Conservation (phyloP, 1,140 invertebrate genomes). For the Cydia splendana region DNA sequence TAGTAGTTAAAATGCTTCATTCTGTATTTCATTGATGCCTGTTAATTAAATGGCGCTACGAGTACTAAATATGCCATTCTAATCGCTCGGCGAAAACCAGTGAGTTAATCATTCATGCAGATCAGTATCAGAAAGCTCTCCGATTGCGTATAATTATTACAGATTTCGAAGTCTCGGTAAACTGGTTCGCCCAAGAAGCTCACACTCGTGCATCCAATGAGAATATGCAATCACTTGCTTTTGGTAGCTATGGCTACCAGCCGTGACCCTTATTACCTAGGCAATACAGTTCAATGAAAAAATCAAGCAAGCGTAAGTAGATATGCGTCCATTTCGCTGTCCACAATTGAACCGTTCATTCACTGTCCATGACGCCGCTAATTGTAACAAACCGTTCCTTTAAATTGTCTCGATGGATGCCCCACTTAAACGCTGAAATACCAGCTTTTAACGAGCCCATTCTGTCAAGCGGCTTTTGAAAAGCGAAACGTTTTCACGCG, state of each 20-base stretch:
- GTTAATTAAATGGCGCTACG: constrained; percentile 10
- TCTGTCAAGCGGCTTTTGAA: background rate
- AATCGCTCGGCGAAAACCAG: background rate
- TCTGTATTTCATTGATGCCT: background rate
- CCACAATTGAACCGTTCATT: constrained; percentile 44
- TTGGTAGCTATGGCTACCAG: background rate
- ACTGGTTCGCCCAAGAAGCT: background rate
- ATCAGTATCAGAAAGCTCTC: background rate
- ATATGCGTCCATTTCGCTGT: constrained; percentile 30
- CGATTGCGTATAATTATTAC: background rate
- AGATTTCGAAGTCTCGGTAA: background rate
- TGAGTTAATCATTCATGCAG: background rate
- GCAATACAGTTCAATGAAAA: background rate
- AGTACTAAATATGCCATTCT: background rate
- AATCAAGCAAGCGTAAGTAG: background rate
- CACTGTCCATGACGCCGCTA: constrained; percentile 55
- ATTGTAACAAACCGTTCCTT: constrained; percentile 63
- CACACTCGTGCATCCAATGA: background rate
- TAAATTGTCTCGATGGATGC: constrained; percentile 56
- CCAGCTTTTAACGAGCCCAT: constrained; percentile 13
- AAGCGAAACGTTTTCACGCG: constrained; percentile 10
- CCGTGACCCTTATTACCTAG: background rate
- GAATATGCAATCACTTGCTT: background rate
- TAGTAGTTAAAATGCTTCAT: background rate
- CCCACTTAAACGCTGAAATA: constrained; percentile 51